These are phyloP conservation scores for Aldrovandia affinis DNA, from an alignment of 2,797 vertebrate species.

Conservation along the genomic window DNA sequence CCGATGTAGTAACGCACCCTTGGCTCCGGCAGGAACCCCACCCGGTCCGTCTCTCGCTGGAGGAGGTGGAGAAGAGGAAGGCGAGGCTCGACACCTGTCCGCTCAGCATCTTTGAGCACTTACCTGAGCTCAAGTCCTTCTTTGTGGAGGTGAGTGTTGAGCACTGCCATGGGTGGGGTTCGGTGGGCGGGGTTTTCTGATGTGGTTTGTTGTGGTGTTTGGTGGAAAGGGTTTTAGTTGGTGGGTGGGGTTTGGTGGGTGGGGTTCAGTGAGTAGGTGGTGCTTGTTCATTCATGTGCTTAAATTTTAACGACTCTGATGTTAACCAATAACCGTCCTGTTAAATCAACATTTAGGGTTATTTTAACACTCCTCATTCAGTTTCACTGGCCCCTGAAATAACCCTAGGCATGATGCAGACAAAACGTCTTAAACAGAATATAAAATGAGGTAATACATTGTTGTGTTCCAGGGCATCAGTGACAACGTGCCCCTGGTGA, in stretches of 20 bases:
- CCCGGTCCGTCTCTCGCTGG: constrained; percentile 85
- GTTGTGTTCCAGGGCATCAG: constrained; percentile 84
- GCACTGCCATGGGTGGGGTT: neutral
- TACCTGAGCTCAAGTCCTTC: constrained; percentile 92
- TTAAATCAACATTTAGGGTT: no score
- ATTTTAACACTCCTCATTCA: neutral
- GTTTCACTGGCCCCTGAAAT: neutral
- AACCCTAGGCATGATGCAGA: neutral
- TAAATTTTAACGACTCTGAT: neutral
- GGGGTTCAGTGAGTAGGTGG: no score
- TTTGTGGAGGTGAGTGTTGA: constrained; percentile 86
- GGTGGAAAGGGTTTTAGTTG: neutral
- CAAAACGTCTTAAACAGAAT: no score
- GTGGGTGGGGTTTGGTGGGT: neutral
- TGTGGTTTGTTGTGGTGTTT: neutral
- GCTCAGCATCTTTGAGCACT: constrained; percentile 89
- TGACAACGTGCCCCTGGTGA: constrained; percentile 86
- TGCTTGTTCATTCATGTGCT: neutral
- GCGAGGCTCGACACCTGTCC: constrained; percentile 82
- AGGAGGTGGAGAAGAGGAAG: constrained; percentile 87
- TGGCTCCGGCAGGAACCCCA: constrained; percentile 84
- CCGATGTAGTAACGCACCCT: neutral
- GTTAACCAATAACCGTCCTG: no score
- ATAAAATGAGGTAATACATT: neutral
- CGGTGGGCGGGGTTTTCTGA: neutral